These are phyloP conservation scores for Rhinella marina DNA, from an alignment of 2,797 vertebrate species.

Conservation along the genomic window DNA sequence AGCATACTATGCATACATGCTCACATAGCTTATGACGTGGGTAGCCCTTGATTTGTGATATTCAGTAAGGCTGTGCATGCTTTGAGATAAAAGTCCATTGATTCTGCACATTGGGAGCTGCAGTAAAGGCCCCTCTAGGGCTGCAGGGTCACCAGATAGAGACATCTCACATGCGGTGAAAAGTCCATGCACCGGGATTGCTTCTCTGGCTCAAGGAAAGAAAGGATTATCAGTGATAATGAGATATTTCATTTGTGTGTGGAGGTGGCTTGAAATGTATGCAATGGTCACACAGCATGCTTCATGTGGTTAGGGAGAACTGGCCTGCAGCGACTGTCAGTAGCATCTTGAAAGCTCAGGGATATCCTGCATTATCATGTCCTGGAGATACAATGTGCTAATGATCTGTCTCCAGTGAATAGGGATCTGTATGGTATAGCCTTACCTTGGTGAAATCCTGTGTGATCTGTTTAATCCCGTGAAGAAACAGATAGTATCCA, in stretches of 20 bases:
- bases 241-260: neutral
- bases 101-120: constrained; percentile 27
- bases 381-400: neutral
- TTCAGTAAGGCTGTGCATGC: constrained; percentile 40
- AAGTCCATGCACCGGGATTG: neutral
- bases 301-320: neutral
- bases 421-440: neutral
- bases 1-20: neutral
- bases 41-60: constrained; percentile 24
- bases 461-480: constrained; percentile 49
- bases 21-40: constrained; percentile 38
- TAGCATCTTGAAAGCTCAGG: neutral
- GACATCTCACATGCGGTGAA: neutral
- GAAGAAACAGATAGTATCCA: constrained; percentile 44
- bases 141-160: constrained; percentile 8
- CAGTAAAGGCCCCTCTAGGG: constrained; percentile 41
- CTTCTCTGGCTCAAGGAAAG: neutral
- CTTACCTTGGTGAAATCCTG: constrained; percentile 54
- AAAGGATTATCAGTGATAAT: neutral
- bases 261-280: neutral
- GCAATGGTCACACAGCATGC: constrained; percentile 17
- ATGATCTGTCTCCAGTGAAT: constrained; percentile 18
- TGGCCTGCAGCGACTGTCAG: constrained; percentile 14
- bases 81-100: constrained; percentile 24
- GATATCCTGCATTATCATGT: constrained; percentile 12